Percentiles rank a stretch among this genome's conserved stretches.
These are phyloP conservation scores for Proteles cristata DNA, from an alignment of 2,113 vertebrate species.

Conservation along the genomic window DNA sequence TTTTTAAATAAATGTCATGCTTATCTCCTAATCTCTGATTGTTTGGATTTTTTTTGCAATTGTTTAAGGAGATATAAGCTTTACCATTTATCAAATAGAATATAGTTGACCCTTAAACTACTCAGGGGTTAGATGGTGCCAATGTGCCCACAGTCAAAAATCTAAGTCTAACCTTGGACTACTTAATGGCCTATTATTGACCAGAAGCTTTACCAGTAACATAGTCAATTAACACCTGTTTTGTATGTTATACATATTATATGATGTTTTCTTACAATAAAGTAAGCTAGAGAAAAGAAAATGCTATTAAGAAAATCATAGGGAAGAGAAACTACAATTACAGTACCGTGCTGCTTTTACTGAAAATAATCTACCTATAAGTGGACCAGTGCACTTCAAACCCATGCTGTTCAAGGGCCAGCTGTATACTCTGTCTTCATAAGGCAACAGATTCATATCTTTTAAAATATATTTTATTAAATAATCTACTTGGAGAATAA, in stretches of 20 bases:
- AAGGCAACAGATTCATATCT: constrained; percentile 49
- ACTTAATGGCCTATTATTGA: background rate
- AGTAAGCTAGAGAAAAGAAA: background rate
- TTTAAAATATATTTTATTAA: constrained; percentile 86
- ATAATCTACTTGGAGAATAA: constrained; percentile 79
- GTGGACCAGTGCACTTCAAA: background rate
- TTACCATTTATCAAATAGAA: constrained; percentile 53
- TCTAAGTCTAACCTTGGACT: background rate
- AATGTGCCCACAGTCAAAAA: background rate
- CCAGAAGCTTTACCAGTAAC: background rate
- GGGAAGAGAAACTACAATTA: background rate
- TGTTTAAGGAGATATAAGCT: background rate
- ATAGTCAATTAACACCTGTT: background rate
- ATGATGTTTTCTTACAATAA: background rate
- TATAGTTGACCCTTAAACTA: background rate
- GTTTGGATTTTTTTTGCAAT: background rate
- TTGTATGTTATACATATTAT: background rate
- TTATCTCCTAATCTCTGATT: background rate
- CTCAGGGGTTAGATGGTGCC: background rate
- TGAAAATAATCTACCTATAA: background rate
- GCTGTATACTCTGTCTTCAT: constrained; percentile 49
- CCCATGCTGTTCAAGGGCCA: background rate
- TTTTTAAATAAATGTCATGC: constrained; percentile 41
- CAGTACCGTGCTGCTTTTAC: background rate
- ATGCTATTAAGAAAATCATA: background rate